These are phyloP conservation scores for Ctena decussata DNA, from an alignment of 2,888 invertebrate genomes.

Conservation along the genomic window DNA sequence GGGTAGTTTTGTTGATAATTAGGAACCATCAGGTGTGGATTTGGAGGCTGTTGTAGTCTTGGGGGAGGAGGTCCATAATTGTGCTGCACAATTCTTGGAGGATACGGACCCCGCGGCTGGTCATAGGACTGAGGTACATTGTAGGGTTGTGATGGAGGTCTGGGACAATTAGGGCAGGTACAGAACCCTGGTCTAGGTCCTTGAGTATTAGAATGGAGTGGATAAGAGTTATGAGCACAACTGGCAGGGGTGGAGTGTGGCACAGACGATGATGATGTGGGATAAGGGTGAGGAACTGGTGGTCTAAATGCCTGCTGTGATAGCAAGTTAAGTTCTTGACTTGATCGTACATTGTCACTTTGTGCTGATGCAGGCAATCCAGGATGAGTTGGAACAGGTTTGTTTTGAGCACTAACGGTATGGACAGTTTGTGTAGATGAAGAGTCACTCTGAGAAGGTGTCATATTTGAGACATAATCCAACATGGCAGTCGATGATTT, in stretches of 20 bases:
- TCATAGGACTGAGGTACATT: conserved; percentile 34
- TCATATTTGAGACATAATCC: neutral
- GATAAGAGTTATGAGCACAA: neutral
- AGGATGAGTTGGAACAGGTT: neutral
- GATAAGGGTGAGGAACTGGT: conserved; percentile 11
- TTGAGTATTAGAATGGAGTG: neutral
- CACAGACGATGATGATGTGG: neutral
- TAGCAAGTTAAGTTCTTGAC: neutral
- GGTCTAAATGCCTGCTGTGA: neutral
- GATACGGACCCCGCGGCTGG: conserved; percentile 6
- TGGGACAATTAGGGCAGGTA: conserved; percentile 54
- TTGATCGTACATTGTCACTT: neutral
- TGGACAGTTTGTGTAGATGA: neutral
- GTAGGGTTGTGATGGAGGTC: conserved; percentile 32
- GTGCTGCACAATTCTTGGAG: conserved; percentile 35
- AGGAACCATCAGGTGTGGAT: neutral
- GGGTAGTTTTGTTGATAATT: neutral
- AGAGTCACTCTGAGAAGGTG: neutral
- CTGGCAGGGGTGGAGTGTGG: neutral
- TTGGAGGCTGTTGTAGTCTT: conserved; percentile 34
- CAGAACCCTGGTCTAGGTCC: conserved; percentile 44
- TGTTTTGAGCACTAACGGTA: conserved; percentile 43
- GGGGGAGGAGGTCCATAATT: conserved; percentile 49
- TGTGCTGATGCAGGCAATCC: neutral
- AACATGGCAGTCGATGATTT: neutral